phyloP scores from a whole-genome alignment of 2,888 invertebrate genomes.

The Amorpha juglandis region DNA sequence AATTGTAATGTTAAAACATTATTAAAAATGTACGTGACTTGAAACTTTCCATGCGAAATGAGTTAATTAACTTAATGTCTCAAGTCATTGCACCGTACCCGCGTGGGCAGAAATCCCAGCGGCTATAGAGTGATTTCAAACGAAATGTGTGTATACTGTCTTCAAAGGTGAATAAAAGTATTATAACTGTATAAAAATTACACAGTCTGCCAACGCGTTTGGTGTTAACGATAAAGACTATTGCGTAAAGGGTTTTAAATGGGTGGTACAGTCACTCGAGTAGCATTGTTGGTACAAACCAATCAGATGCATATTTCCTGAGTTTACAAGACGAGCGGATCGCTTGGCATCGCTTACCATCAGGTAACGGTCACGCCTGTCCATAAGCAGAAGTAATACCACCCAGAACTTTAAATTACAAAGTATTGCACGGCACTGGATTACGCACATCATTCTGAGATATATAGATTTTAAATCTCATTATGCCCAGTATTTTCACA shows the following conservation, averaged over 20 bases:
- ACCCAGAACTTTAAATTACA: too few species aligned
- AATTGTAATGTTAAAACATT: not conserved
- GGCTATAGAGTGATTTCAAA: not conserved
- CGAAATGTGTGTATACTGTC: not conserved
- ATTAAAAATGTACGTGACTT: conserved; percentile 3
- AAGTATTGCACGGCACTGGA: too few species aligned
- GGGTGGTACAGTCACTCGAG: too few species aligned
- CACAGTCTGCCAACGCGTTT: not conserved
- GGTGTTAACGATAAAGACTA: not conserved
- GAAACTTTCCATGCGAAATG: conserved; percentile 10
- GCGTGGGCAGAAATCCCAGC: not conserved
- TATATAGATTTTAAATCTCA: too few species aligned
- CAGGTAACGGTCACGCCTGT: too few species aligned
- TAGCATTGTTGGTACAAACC: too few species aligned
- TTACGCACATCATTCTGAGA: too few species aligned
- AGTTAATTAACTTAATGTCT: not conserved
- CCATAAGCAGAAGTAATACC: too few species aligned
- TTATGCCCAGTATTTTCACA: too few species aligned
- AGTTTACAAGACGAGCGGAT: too few species aligned
- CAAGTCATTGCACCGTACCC: not conserved
- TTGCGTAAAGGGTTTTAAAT: not conserved
- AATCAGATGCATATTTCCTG: too few species aligned
- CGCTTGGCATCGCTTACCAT: too few species aligned
- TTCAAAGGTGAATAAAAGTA: not conserved
- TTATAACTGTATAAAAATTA: not conserved